Base-by-base conservation (phyloP, 2,797 vertebrate species). In the Sebastolobus altivelis region DNA sequence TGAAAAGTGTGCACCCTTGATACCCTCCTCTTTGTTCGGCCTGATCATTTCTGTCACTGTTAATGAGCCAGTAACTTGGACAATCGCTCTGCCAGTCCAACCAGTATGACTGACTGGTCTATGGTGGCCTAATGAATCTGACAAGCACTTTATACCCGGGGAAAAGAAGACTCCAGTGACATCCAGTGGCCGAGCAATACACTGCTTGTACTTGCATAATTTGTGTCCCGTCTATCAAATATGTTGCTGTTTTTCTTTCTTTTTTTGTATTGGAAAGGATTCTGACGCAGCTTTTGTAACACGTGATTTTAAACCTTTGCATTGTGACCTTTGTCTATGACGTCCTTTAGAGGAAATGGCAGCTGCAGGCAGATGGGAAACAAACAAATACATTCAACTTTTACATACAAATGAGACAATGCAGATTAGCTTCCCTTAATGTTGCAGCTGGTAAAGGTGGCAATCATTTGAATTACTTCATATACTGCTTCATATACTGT, bases 101-200 rank as follows among this genome's bases (percentile, higher is more conserved):
- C 58, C 66, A 62, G 37, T 54, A 10, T 62, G 63, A 69, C 60
- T 35, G 33, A 67, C 58, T 77, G 56, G 74, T 72, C 29, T 12
- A 4, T 65, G 62, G 65, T 49, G 49, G 63, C 62, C 29, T 13
- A 61, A 20, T 59, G 31, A 62, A 54, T 61, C 7, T 4, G 18
- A 49, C 5, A 7, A 46, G n/a, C 22, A 7, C 6, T 37, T 58
- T 35, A 0, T 27, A 10, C 29, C 38, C 4, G 14, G 14, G 16
- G 76, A 81, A 37, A 40, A 66, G 67, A 85, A 52, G 83, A 81
- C 86, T 86, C 38, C 46, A 91, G 90, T 77, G 93, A 88, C 93
- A 92, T 77, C 92, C 63, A 87, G 85, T 88, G 94, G 85, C 12
- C 66, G 46, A 61, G 18, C 40, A 38, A 58, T n/a, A 10, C 10